Evolutionary conservation across 64 coral and sea anemone species (phyloP), one percentile per base, ranked within the genome.

Genomic region (Exaiptasia diaphana): DNA sequence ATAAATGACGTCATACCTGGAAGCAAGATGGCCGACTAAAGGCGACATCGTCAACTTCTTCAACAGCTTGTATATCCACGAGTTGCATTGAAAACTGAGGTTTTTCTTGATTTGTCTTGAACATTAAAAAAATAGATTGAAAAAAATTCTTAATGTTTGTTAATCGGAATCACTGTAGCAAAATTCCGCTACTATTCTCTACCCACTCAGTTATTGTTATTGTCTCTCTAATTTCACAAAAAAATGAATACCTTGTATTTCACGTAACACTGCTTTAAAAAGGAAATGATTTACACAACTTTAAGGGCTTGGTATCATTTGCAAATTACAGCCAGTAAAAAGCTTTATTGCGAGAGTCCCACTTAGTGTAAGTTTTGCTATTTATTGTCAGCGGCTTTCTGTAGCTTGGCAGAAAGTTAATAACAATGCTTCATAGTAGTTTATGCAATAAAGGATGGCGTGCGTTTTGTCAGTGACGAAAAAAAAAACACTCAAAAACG

Each of bases 71-170:
- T 28, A 94, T 94, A 71, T 94, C 74, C 3, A 32, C 9, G 27
- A 78, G 41, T 71, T 83, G 69, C 8, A 89, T 64, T 28, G 57
- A 64, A 60, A 89, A 80, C 4, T 73, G 36, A 9, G 91, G 86
- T 17, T 94, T 89, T 50, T 94, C 86, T 65, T 71, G 82, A 73
- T 89, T 89, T 45, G 91, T 94, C 91, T 94, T 67, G 46, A 28
- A 25, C 45, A 55, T 12, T 7, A 43, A 28, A 39, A 28, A 1
- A 69, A 76, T 25, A 67, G 28, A 76, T 11, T 38, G 25, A 17
- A 3, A 63, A 64, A 58, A 7, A 20, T 18, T 25, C 22, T 28
- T 6, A 13, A 14, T 36, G 24, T 12, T 2, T 6, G 20, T 37
- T 39, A 61, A 2, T 38, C 17, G 24, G 13, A 41, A 48, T 41